Evolutionary conservation across 2,797 vertebrate species (phyloP).

Genomic region (Lemur catta): DNA sequence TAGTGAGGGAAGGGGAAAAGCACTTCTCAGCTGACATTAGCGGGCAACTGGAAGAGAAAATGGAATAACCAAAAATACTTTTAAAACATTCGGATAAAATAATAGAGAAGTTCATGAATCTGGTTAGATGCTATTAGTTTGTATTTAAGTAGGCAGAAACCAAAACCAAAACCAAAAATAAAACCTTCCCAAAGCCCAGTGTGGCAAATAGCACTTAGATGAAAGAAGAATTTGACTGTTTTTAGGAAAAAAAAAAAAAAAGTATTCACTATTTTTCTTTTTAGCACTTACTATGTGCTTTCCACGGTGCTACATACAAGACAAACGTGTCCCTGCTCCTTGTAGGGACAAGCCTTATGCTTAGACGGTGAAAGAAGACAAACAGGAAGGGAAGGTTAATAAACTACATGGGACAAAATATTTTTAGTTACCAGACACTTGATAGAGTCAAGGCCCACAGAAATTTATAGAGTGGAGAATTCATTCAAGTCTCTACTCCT

Average conservation of each 20-base stretch:
- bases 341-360: not conserved
- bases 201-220: not conserved
- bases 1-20: constrained; percentile 40
- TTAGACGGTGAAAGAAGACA: not conserved
- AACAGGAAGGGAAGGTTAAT: not conserved
- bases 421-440: not conserved
- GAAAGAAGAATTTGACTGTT: not conserved
- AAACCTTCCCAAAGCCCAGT: not conserved
- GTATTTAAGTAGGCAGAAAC: not conserved
- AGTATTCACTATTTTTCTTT: not conserved
- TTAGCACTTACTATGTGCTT: not conserved
- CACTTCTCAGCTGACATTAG: constrained; percentile 4
- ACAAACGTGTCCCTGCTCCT: not conserved
- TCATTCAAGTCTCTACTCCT: not conserved
- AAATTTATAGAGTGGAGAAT: not conserved
- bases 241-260: not conserved
- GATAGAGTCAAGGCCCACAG: not conserved
- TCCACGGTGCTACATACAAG: not conserved
- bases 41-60: not conserved
- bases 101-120: not conserved
- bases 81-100: not conserved
- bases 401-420: not conserved
- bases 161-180: not conserved
- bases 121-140: not conserved
- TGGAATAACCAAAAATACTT: not conserved